Base-by-base conservation (phyloP, 2,113 vertebrate genomes). In the Haplochromis burtoni region DNA sequence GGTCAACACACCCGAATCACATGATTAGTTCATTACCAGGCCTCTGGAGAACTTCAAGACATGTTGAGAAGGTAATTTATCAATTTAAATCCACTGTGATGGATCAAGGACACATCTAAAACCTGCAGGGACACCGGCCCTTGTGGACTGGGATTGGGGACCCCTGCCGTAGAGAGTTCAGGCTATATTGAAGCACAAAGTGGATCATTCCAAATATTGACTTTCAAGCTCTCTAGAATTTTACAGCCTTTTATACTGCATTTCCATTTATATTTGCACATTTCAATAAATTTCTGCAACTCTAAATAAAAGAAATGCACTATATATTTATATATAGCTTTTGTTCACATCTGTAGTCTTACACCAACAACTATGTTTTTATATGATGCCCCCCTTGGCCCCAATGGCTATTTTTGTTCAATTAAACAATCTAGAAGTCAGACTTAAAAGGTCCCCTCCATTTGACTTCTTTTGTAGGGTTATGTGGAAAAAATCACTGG, bases 401-500 rank as follows among this genome's bases (percentile, higher is more conserved):
- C 53, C 8, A 31, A 1, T 86, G 26, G 79, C 76, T 49, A 5
- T 11, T 78, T 76, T 63, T 79, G 78, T 63, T 89, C 54, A 54
- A 53, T 73, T 51, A 9, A 45, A 31, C 33, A 63, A 63, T 84
- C 35, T 81, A 76, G 55, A 83, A 89, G 29, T 82, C 86, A 86
- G 54, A 82, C 13, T 83, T 84, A 78, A 92, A 90, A 88, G 33
- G 51, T 84, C 85, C 86, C 87, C 82, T 91, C 76, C 89, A 90
- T 94, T 94, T 95, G 85, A 87, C 92, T 89, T 93, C 31, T 93
- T 93, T 92, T 93, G 14, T 93, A 94, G 89, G 92, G 68, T 85
- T 92, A 73, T 92, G 47, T 94, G 90, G 85, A 84, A 83, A 93
- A 92, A 93, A 83, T 94, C 92, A 87, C 89, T 87, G 89, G 91